Evolutionary conservation across 2,888 invertebrate species (phyloP).

Genomic region (Tyria jacobaeae): DNA sequence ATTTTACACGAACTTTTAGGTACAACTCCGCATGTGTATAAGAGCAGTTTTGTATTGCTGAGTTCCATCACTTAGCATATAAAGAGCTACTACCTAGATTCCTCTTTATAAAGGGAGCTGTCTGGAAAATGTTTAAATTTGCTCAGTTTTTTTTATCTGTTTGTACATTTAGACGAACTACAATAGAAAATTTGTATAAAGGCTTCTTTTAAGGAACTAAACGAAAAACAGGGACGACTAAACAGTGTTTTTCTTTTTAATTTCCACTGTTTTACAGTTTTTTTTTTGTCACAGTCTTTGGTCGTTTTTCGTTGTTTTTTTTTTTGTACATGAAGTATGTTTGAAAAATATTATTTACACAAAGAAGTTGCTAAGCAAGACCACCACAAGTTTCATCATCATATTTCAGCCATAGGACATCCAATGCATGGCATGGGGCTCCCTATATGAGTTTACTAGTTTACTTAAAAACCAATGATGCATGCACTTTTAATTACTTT

Average conservation of each 20-base stretch:
- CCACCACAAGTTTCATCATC: too few species aligned
- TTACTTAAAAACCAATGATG: too few species aligned
- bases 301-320: too few species aligned
- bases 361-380: too few species aligned
- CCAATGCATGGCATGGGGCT: too few species aligned
- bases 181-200: background rate
- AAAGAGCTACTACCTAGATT: constrained; percentile 47
- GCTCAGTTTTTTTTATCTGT: constrained; percentile 29
- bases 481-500: too few species aligned
- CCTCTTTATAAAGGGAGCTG: constrained; percentile 36
- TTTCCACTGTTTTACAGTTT: too few species aligned
- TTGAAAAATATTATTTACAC: too few species aligned
- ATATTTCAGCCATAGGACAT: too few species aligned
- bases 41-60: constrained; percentile 27
- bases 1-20: constrained; percentile 5
- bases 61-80: constrained; percentile 50
- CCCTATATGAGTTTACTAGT: too few species aligned
- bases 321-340: too few species aligned
- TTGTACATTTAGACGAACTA: constrained; percentile 20
- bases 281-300: too few species aligned
- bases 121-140: constrained; percentile 36
- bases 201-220: background rate
- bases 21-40: constrained; percentile 1
- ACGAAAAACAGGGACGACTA: background rate
- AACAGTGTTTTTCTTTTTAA: background rate